Base-by-base conservation (phyloP, 2,888 invertebrate genomes). In the Agapetus fuscipes region DNA sequence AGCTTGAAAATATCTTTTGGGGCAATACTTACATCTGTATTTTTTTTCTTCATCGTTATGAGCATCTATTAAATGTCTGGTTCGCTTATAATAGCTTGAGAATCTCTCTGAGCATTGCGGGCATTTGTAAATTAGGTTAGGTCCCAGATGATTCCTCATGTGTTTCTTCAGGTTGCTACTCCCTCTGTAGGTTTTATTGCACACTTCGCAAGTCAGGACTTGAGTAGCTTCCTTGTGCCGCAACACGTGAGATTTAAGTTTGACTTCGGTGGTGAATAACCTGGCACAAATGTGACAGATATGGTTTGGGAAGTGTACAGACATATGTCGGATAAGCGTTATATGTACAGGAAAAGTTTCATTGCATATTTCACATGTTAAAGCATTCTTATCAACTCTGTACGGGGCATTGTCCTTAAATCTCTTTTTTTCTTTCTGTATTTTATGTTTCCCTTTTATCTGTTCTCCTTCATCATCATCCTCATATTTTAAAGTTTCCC, bases 71-170 rank as follows among this genome's bases (percentile, higher is more conserved):
- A 55, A 60, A 49, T 69, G 69, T 15, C 62, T 66, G 40, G 56
- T 62, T 32, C 67, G 50, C 39, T 65, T 62, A 37, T 60, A 63
- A 0, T 68, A 67, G 12, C 64, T 54, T 0, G 64, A 52, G 43
- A 67, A 69, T 3, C 59, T 53, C 1, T 66, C 62, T 0, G 54
- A 45, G 39, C 69, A 69, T 26, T 56, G 41, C 0, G 55, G 54
- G 26, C 69, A 69, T 0, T 61, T 60, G 14, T 55, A 54, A 0
- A 52, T 41, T 10, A 54, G 55, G 35, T 55, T 57, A 30, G 67
- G 66, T 11, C 56, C 53, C n/a, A 13, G 13, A 28, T 45, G 45
- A 14, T 20, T 6, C 15, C 28, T 40, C 15, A 43, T 43, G 20
- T 46, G 46, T 9, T 33, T 39, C 17, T 33, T 35, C 12, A 46